A percentile compares a stretch with the other conserved stretches of the same genome.
Evolutionary conservation across 2,888 invertebrate genomes (phyloP).

Genomic region (Tricholauxania praeusta): DNA sequence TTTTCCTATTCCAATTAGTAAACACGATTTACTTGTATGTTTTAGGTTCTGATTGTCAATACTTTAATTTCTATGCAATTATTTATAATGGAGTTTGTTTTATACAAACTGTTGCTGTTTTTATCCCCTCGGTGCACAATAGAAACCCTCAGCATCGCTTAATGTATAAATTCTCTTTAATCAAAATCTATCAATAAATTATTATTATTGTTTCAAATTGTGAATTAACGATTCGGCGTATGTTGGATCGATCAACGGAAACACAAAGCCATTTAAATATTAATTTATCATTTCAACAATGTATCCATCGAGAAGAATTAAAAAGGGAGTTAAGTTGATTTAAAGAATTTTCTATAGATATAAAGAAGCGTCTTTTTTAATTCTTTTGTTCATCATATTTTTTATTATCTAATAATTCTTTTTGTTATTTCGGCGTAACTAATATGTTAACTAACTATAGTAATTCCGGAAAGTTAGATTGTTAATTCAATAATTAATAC

Average conservation of each 20-base stretch:
- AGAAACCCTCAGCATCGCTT: neutral
- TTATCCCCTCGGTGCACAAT: too few relatives aligned
- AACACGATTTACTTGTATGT: too few relatives aligned
- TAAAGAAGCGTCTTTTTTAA: conserved; percentile 4
- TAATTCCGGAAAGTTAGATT: too few relatives aligned
- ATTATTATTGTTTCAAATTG: conserved; percentile 13
- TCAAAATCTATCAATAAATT: conserved; percentile 15
- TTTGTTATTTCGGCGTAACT: neutral
- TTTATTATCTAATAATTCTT: neutral
- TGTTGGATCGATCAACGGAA: conserved; percentile 10
- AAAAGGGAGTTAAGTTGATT: neutral
- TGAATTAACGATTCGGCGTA: neutral
- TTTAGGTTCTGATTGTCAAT: too few relatives aligned
- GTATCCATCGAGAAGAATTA: neutral
- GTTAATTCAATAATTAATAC: too few relatives aligned
- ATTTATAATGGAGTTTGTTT: too few relatives aligned
- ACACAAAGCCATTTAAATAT: conserved; percentile 28
- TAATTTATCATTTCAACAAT: conserved; percentile 17
- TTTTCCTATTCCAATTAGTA: neutral
- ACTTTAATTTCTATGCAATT: too few relatives aligned
- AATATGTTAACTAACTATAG: neutral
- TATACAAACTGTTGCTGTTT: too few relatives aligned
- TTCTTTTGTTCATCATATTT: neutral
- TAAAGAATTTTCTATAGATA: neutral
- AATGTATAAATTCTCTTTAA: neutral